Conservation (phyloP, 2,888 invertebrate species). For the Eulithis testata region DNA sequence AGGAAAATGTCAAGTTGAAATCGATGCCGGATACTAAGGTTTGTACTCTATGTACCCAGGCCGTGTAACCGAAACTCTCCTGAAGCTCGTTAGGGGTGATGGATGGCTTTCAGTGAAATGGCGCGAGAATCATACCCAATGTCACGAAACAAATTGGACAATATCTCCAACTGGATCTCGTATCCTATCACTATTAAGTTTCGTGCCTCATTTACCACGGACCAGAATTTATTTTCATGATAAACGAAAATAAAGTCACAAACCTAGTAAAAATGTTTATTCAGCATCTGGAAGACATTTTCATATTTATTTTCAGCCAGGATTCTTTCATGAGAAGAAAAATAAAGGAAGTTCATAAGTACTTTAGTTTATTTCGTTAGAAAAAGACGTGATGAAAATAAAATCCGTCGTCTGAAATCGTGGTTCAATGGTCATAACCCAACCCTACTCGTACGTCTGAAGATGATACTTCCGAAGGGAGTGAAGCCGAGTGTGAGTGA, state of each 20-base stretch:
- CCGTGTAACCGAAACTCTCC: constrained; percentile 23
- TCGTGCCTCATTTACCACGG: constrained; percentile 12
- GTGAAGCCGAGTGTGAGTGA: constrained; percentile 15
- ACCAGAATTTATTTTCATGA: constrained; percentile 8
- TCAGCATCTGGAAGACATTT: background rate
- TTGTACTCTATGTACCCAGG: constrained; percentile 40
- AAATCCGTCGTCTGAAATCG: constrained; percentile 26
- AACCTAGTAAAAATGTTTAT: background rate
- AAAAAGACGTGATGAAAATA: constrained; percentile 33
- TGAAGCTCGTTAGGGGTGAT: constrained; percentile 66
- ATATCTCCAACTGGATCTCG: constrained; percentile 45
- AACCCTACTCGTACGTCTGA: constrained; percentile 21
- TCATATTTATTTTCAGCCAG: background rate
- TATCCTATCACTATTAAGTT: constrained; percentile 41
- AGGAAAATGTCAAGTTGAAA: constrained; percentile 52
- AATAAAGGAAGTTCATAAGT: constrained; percentile 14
- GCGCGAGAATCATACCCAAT: constrained; percentile 47
- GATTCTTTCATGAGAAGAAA: background rate
- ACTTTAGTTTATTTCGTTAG: constrained; percentile 23
- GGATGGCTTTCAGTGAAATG: constrained; percentile 48
- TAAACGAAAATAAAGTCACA: background rate
- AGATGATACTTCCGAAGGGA: constrained; percentile 29
- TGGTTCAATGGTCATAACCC: constrained; percentile 30
- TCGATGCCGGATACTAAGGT: constrained; percentile 58
- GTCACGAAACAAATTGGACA: constrained; percentile 51